Base-by-base conservation (phyloP, 1,140 invertebrate species). In the Nylanderia fulva region DNA sequence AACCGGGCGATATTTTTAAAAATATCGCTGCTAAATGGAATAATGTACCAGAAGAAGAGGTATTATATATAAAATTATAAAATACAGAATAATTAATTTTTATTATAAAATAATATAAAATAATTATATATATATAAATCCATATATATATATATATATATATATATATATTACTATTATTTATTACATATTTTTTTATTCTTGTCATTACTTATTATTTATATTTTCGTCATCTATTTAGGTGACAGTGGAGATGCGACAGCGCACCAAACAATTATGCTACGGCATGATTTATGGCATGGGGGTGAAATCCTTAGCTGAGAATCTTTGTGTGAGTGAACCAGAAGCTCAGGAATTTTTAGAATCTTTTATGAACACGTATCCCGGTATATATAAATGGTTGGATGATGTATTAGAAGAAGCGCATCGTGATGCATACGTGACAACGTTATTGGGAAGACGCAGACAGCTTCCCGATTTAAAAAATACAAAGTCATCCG, bases 231-330 rank as follows among this genome's bases (percentile, higher is more conserved):
- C 71, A 24, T 13, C 29, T 52, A 3, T 92, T 85, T 84, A 97
- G 96, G 96, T 99, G 0, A 96, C 96, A 21, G 96, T 96, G 64
- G 95, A 96, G 74, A 95, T 98, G 87, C 95, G 99, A 63, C 97
- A 98, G 90, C 96, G 97, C 90, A 97, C 98, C 0, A 99, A 99
- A 94, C 96, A 99, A 95, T 96, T 99, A 18, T 99, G 98, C 91
- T 99, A 99, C 95, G 99, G 98, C 9, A 98, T 99, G 88, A 97
- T 99, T 66, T 99, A 99, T 94, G 99, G 99, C n/a, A 99, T 99
- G 96, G 98, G 99, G 13, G 95, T 96, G 15, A 98, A 97, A 91
- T 96, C 97, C 1, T 95, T 99, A n/a, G 96, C 97, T 0, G 97
- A 98, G 83, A 96, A 97, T 75, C 94, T 99, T 24, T 96, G 96